A percentile compares a stretch with the other conserved stretches of the same genome.
Evolutionary conservation across 2,888 invertebrate species (phyloP).

Genomic region (Ennomos fuscantarius): DNA sequence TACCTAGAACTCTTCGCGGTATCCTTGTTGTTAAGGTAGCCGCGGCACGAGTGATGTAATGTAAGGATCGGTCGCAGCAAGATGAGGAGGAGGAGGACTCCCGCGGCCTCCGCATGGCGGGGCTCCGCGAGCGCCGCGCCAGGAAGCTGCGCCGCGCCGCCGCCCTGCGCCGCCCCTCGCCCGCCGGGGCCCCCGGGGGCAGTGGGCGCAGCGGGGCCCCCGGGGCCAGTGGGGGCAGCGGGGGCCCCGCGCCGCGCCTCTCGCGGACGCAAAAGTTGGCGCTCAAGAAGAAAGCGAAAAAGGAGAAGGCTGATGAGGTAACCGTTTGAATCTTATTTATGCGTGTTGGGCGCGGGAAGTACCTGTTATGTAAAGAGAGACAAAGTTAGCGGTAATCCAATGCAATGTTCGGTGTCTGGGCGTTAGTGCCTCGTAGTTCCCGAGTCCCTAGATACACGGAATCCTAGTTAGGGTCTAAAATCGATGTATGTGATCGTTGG

Average conservation of each 20-base stretch:
- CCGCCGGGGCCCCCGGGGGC: constrained; percentile 6
- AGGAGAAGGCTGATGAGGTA: constrained; percentile 40
- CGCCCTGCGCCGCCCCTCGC: constrained; percentile 8
- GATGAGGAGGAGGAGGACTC: constrained; percentile 61
- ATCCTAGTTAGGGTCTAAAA: too few relatives aligned
- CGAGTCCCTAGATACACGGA: too few relatives aligned
- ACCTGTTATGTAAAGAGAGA: too few relatives aligned
- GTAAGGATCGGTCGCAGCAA: constrained; percentile 46
- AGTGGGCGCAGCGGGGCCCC: constrained; percentile 4
- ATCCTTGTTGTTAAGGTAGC: too few relatives aligned
- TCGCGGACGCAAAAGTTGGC: constrained; percentile 83
- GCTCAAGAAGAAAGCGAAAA: constrained; percentile 67
- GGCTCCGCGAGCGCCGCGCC: constrained; percentile 60
- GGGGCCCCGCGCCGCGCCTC: constrained; percentile 49
- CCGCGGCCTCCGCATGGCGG: constrained; percentile 64
- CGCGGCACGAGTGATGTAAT: constrained; percentile 10
- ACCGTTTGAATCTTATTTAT: neutral
- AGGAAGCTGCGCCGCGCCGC: constrained; percentile 47
- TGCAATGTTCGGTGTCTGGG: too few relatives aligned
- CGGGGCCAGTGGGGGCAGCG: constrained; percentile 10
- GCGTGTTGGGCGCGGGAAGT: too few relatives aligned
- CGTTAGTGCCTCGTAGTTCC: too few relatives aligned
- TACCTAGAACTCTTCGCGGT: too few relatives aligned
- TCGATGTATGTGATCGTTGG: too few relatives aligned
- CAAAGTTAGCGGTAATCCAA: too few relatives aligned